Base-by-base conservation (phyloP, 2,888 invertebrate genomes). In the Archips xylosteana region DNA sequence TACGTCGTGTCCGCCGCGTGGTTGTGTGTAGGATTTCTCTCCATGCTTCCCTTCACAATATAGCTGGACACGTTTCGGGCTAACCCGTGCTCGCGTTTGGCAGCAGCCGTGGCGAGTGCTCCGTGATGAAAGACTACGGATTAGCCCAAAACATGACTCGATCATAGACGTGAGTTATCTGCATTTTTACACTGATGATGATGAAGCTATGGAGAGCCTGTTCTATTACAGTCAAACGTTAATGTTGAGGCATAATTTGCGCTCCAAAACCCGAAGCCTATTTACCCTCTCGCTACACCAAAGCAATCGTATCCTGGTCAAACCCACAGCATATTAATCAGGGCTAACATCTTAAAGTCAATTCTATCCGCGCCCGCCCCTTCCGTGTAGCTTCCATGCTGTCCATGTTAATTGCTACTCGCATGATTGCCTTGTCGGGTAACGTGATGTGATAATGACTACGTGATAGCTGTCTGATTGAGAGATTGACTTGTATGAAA, bases 341-440 rank as follows among this genome's bases (percentile, higher is more conserved):
- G 34, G 2, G 23, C 49, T 47, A 36, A 36, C 65, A 34, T 65
- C 49, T 65, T 65, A 47, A 34, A 65, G 49, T 36, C 49, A 65
- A 34, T 34, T 32, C 32, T 47, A 23, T 34, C 34, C 47, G 32
- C 32, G 49, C 32, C 49, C 51, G 47, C 49, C 49, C 32, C 6
- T 36, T 65, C 15, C 65, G 36, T 51, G 65, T 65, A 51, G 36
- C 47, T 32, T 9, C 36, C 10, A 51, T n/a, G 15, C 65, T 32
- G 60, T 36, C 49, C 34, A 9, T 65, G 51, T 34, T 51, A 51
- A 65, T 65, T 65, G 34, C 15, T 13, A 47, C 23, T 57, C 57
- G 49, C 65, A 36, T 36, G 51, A 51, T 51, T 51, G 65, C 65
- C 65, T 51, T 60, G 65, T 65, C 65, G 15, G n/a, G 4, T 47